phyloP scores from a whole-genome alignment of 2,797 vertebrate genomes.

The Onychomys leucogaster region DNA sequence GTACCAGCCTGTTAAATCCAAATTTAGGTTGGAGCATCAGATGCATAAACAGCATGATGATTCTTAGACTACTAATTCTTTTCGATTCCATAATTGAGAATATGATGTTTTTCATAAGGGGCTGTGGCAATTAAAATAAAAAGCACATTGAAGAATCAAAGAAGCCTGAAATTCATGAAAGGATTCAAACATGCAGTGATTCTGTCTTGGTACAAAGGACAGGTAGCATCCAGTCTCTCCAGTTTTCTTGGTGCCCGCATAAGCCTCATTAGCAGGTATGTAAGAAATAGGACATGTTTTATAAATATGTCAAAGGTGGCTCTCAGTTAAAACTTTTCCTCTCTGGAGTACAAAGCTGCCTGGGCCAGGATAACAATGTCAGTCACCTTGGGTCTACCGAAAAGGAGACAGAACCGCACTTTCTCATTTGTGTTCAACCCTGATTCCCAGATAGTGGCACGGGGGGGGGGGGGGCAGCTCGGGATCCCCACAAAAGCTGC shows the following conservation, averaged over 20 bases:
- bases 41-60: neutral
- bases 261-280: neutral
- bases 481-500: conserved; percentile 66
- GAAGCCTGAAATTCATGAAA: neutral
- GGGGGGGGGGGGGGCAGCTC: neutral
- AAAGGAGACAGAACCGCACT: neutral
- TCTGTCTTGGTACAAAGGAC: neutral
- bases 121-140: neutral
- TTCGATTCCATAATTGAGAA: neutral
- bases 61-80: neutral
- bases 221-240: neutral
- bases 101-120: neutral
- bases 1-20: neutral
- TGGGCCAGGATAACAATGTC: neutral
- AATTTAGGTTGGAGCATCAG: neutral
- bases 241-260: neutral
- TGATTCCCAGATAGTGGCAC: neutral
- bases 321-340: neutral
- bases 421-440: neutral
- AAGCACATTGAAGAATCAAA: neutral
- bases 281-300: neutral
- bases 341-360: neutral
- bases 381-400: neutral
- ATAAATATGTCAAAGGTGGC: neutral
- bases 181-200: neutral